Conservation (phyloP, 2,113 vertebrate species). For the Toxotes chatareus region DNA sequence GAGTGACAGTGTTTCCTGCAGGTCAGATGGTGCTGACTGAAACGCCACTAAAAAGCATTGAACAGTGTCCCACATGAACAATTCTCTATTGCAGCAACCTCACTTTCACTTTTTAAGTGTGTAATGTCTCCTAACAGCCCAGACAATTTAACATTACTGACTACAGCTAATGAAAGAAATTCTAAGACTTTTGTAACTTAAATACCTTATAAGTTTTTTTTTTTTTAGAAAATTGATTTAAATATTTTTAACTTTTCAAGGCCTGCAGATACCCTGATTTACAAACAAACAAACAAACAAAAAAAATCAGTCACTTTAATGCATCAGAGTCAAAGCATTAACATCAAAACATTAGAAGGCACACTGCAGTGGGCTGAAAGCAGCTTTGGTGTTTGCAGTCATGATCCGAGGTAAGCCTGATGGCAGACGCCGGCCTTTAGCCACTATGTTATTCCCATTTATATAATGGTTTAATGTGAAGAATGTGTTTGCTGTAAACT, state of each 20-base stretch:
- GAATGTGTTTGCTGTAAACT: slow-evolving; percentile 47
- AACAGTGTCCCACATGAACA: background rate
- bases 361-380: slow-evolving; percentile 36
- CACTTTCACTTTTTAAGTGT: background rate
- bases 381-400: slow-evolving; percentile 35
- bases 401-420: slow-evolving; percentile 42
- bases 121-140: background rate
- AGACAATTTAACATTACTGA: background rate
- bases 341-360: slow-evolving; percentile 46
- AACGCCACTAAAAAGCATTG: background rate
- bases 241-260: background rate
- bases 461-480: slow-evolving; percentile 15
- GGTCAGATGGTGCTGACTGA: background rate
- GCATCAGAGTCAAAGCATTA: slow-evolving; percentile 51
- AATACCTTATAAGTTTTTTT: background rate
- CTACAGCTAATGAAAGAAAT: background rate
- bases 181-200: background rate
- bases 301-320: background rate
- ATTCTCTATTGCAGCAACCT: background rate
- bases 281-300: slow-evolving; percentile 7
- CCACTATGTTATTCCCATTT: slow-evolving; percentile 22
- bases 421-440: slow-evolving; percentile 23
- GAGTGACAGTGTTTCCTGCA: background rate
- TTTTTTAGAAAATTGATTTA: background rate
- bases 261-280: slow-evolving; percentile 53